Percentiles rank a stretch among this genome's conserved stretches.
Conservation (phyloP, 2,113 vertebrate genomes). For the Phaethornis superciliosus region DNA sequence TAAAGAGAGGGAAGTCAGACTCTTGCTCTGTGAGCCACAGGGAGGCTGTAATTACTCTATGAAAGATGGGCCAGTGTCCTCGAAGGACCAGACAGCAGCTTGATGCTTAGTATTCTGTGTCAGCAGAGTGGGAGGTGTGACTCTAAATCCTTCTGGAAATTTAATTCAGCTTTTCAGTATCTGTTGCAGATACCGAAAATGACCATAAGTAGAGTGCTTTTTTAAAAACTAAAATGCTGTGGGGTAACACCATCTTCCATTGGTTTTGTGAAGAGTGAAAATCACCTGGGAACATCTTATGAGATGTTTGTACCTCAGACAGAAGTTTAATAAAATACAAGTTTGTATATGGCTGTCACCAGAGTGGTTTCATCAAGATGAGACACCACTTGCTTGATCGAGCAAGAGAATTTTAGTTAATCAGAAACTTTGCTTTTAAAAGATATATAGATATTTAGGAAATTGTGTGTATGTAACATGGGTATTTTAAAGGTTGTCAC, state of each 20-base stretch:
- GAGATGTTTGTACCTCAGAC: background rate
- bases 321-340: background rate
- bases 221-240: background rate
- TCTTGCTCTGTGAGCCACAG: background rate
- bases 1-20: background rate
- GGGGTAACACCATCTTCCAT: background rate
- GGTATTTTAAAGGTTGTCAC: background rate
- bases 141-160: slow-evolving; percentile 14
- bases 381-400: background rate
- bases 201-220: background rate
- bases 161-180: slow-evolving; percentile 1
- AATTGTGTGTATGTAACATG: background rate
- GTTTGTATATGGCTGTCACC: background rate
- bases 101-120: background rate
- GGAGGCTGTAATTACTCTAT: background rate
- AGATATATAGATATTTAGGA: background rate
- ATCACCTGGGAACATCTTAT: background rate
- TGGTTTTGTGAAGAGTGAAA: background rate
- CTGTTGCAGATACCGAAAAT: background rate
- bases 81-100: slow-evolving; percentile 1
- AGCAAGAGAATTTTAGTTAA: background rate
- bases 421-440: background rate
- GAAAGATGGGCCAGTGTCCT: background rate
- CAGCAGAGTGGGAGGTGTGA: background rate
- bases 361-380: background rate